Conservation (phyloP, 2,888 invertebrate species). For the Tachina lurida region DNA sequence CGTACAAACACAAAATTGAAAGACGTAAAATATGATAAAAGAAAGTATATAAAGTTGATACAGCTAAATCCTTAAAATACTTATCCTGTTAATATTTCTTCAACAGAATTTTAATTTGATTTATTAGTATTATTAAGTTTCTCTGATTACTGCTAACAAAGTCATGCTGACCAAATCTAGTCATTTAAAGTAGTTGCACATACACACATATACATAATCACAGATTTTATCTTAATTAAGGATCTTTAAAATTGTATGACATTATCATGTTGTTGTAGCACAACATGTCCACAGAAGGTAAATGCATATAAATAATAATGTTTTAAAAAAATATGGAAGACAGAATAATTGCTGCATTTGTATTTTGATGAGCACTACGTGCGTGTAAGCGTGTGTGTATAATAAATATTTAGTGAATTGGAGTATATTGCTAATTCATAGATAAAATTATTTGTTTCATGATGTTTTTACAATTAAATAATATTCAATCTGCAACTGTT, state of each 20-base stretch:
- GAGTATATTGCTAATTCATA: constrained; percentile 46
- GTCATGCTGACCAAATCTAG: constrained; percentile 56
- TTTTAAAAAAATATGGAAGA: not conserved
- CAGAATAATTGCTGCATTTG: not conserved
- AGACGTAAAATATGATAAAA: not conserved
- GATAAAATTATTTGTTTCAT: constrained; percentile 45
- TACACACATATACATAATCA: constrained; percentile 27
- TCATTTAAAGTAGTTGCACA: constrained; percentile 19
- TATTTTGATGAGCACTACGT: not conserved
- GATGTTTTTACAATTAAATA: constrained; percentile 30
- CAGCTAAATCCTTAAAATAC: constrained; percentile 25
- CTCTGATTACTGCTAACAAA: constrained; percentile 54
- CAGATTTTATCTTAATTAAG: constrained; percentile 49
- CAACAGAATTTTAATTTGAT: constrained; percentile 63
- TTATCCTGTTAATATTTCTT: constrained; percentile 40
- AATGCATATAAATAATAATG: not conserved
- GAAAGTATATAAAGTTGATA: too few species aligned
- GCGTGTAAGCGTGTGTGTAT: too few species aligned
- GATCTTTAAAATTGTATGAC: constrained; percentile 37
- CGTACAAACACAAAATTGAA: not conserved
- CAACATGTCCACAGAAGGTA: constrained; percentile 1
- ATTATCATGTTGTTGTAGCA: constrained; percentile 37
- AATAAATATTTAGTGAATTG: not conserved
- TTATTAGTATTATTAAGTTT: constrained; percentile 64
- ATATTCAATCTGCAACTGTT: not conserved